phyloP scores from a whole-genome alignment of 2,888 invertebrate genomes.

The Muscina levida region DNA sequence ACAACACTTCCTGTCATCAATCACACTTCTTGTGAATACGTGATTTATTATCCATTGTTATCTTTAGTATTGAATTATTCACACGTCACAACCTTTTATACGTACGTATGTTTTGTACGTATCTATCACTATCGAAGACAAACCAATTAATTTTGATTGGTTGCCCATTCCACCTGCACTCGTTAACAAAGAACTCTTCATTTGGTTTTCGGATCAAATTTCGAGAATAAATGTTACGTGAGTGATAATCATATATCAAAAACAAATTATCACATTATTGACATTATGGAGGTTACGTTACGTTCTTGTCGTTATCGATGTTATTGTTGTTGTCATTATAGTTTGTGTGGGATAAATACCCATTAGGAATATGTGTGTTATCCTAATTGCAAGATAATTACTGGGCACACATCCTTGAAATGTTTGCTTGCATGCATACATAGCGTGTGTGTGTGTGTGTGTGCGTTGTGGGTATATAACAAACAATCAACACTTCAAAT shows the following conservation, averaged over 20 bases:
- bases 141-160: background rate
- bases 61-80: background rate
- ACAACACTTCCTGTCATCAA: too few relatives aligned
- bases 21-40: too few relatives aligned
- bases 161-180: background rate
- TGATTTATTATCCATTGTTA: slow-evolving; percentile 1
- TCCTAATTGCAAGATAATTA: slow-evolving; percentile 7
- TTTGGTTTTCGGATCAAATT: background rate
- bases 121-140: background rate
- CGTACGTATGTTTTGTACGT: background rate
- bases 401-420: background rate
- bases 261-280: slow-evolving; percentile 10
- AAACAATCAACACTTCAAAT: background rate
- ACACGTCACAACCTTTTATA: background rate
- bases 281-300: background rate
- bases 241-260: slow-evolving; percentile 1
- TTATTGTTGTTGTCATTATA: background rate
- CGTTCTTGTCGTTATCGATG: background rate
- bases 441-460: background rate
- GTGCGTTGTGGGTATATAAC: background rate
- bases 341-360: background rate
- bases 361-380: background rate
- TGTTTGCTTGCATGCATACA: background rate
- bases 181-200: background rate
- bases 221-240: background rate